phyloP scores from a whole-genome alignment of 2,888 invertebrate species.

The Drosophila antonietae region DNA sequence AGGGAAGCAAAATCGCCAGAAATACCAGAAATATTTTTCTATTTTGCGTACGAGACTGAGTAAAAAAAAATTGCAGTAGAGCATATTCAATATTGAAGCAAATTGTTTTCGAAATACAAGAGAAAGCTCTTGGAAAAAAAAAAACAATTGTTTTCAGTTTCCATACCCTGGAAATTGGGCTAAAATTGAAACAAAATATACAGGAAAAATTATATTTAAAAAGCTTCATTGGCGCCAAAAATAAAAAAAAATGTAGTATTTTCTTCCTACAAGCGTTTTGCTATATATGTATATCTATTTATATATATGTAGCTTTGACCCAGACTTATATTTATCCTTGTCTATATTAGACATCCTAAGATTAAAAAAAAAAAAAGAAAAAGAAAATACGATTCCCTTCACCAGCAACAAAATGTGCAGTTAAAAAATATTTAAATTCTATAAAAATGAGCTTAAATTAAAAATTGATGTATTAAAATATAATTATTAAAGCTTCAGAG shows the following conservation, averaged over 20 bases:
- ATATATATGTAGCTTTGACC: constrained; percentile 59
- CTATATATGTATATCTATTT: constrained; percentile 52
- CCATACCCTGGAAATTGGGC: constrained; percentile 40
- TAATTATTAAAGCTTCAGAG: constrained; percentile 17
- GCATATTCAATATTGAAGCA: constrained; percentile 45
- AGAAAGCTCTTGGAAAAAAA: constrained; percentile 4
- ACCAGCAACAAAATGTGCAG: constrained; percentile 40
- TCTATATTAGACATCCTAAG: constrained; percentile 77
- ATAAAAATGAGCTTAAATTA: constrained; percentile 6
- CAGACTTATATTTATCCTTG: constrained; percentile 64
- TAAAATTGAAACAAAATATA: constrained; percentile 49
- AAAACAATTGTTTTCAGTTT: constrained; percentile 40
- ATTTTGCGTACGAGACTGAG: constrained; percentile 75
- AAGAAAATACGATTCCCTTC: constrained; percentile 9
- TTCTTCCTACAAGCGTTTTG: constrained; percentile 53
- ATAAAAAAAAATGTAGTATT: constrained; percentile 38
- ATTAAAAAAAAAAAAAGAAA: constrained; percentile 49
- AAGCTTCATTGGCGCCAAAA: constrained; percentile 60
- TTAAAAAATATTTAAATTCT: constrained; percentile 21
- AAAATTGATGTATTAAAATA: constrained; percentile 13
- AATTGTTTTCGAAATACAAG: constrained; percentile 31
- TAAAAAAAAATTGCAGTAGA: constrained; percentile 54
- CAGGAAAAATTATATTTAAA: constrained; percentile 58
- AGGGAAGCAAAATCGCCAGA: constrained; percentile 65
- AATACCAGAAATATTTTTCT: constrained; percentile 63